A percentile compares a stretch with the other conserved stretches of the same genome.
Conservation (phyloP, 2,113 vertebrate species). For the Nycticryphes semicollaris region DNA sequence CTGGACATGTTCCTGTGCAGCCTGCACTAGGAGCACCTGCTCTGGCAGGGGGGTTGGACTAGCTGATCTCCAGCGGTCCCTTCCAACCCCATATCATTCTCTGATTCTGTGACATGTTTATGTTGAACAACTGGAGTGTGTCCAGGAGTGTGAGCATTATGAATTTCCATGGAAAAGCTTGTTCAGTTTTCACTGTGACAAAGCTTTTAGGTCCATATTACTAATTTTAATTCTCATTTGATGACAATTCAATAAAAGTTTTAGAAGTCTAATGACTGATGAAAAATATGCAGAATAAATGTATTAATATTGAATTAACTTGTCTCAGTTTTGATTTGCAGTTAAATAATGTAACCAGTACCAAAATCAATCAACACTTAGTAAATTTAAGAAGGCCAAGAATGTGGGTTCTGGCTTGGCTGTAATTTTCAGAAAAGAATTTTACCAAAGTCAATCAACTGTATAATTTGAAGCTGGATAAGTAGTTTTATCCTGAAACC, state of each 20-base stretch:
- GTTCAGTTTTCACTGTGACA: not conserved
- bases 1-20: too few species aligned
- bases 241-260: not conserved
- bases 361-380: not conserved
- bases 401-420: not conserved
- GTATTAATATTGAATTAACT: not conserved
- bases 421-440: not conserved
- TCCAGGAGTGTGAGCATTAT: not conserved
- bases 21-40: too few species aligned
- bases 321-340: not conserved
- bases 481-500: not conserved
- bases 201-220: not conserved
- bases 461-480: slow-evolving; percentile 8
- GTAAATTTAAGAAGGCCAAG: not conserved
- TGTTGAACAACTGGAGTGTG: not conserved
- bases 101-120: not conserved
- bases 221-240: not conserved
- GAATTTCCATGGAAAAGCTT: not conserved
- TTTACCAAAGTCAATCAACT: not conserved
- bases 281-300: not conserved
- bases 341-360: slow-evolving; percentile 1
- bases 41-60: too few species aligned
- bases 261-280: not conserved
- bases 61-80: too few species aligned
- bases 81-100: too few species aligned